Percentiles rank a stretch among this genome's conserved stretches.
phyloP scores from a whole-genome alignment of 2,888 invertebrate species.

The Clostera curtula region DNA sequence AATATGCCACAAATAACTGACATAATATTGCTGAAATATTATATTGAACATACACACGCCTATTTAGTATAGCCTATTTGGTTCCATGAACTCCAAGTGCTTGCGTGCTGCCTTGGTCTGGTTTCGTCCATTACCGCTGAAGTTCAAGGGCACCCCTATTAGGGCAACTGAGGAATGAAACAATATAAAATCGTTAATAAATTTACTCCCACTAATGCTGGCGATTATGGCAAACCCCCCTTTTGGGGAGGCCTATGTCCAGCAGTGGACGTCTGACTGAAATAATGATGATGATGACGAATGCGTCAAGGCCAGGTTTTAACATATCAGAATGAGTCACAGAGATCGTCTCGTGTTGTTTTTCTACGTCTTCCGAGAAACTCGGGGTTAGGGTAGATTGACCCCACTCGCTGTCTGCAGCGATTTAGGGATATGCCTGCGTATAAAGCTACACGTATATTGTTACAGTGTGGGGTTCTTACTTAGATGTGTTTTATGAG shows the following conservation, averaged over 20 bases:
- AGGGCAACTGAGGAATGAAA: conserved; percentile 9
- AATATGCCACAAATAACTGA: no score
- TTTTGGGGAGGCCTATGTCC: no score
- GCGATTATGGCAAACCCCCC: no score
- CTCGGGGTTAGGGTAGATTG: conserved; percentile 18
- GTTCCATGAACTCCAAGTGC: conserved; percentile 12
- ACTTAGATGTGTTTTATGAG: no score
- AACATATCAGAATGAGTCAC: conserved; percentile 19
- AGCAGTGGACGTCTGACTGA: no score
- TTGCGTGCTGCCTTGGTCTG: conserved; percentile 21
- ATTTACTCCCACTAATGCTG: no score
- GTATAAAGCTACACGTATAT: conserved; percentile 6
- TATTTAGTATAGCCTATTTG: no score
- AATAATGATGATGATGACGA: conserved; percentile 6
- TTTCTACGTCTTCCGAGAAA: conserved; percentile 29
- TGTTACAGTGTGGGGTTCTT: conserved; percentile 11
- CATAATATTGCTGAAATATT: no score
- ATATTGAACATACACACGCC: no score
- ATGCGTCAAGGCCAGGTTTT: conserved; percentile 16
- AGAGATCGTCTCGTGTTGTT: conserved; percentile 20
- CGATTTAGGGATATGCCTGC: conserved; percentile 13
- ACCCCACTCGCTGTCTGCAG: conserved; percentile 29
- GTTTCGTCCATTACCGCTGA: conserved; percentile 13
- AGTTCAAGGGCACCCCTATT: conserved; percentile 23
- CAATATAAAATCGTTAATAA: conserved; percentile 16